Conservation (phyloP, 2,797 vertebrate genomes). For the Sciaenops ocellatus region DNA sequence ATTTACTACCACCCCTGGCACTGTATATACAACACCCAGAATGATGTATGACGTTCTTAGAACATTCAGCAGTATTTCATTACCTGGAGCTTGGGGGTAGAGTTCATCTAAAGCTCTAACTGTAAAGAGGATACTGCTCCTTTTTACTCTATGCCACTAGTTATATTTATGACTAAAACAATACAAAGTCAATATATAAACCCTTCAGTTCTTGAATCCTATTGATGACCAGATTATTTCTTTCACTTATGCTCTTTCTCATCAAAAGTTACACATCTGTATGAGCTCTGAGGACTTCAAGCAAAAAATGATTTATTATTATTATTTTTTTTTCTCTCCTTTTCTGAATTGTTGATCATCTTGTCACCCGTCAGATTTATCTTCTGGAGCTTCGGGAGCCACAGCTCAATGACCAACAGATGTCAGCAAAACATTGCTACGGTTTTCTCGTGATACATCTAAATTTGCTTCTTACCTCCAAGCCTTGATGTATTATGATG, state of each 20-base stretch:
- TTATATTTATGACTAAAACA: constrained; percentile 3
- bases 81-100: background rate
- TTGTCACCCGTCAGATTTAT: background rate
- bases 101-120: background rate
- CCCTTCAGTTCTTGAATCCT: background rate
- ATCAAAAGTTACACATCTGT: background rate
- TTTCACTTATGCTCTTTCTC: background rate
- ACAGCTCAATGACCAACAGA: constrained; percentile 61
- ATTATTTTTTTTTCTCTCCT: background rate
- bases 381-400: background rate
- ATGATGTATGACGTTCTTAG: background rate
- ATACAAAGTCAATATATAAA: background rate
- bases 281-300: background rate
- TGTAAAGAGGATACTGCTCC: background rate
- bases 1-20: no score
- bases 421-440: constrained; percentile 58
- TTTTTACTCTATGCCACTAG: no score
- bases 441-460: background rate
- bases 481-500: background rate
- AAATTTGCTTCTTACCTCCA: background rate
- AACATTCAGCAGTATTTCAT: background rate
- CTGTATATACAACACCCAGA: background rate
- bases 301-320: no score
- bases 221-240: background rate
- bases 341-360: background rate